Conservation (phyloP, 64 coral and sea anemone genomes). For the Porites lutea region DNA sequence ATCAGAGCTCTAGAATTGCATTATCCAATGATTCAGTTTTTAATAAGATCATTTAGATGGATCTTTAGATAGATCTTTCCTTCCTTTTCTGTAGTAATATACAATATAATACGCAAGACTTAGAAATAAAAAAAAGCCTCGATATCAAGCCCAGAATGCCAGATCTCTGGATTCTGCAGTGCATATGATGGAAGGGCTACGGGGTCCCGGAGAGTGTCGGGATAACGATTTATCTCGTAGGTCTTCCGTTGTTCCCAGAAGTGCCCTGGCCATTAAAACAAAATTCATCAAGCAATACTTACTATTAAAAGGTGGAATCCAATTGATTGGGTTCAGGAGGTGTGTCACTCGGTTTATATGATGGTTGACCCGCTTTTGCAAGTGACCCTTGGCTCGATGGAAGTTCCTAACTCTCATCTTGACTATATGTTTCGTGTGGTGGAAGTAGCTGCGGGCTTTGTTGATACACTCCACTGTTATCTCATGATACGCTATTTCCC, state of each 20-base stretch:
- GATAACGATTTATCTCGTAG: too few relatives aligned
- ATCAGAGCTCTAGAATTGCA: too few relatives aligned
- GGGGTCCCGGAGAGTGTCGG: too few relatives aligned
- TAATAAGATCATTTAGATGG: too few relatives aligned
- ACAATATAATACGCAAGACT: too few relatives aligned
- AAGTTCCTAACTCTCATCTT: slow-evolving; percentile 33
- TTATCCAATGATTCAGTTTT: too few relatives aligned
- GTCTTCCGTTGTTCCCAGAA: too few relatives aligned
- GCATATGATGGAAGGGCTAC: background rate
- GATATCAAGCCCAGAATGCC: too few relatives aligned
- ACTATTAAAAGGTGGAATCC: slow-evolving; percentile 99
- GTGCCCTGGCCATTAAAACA: too few relatives aligned
- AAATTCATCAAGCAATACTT: slow-evolving; percentile 30
- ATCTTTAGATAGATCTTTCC: too few relatives aligned
- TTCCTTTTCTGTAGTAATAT: background rate
- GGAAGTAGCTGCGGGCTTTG: slow-evolving; percentile 47
- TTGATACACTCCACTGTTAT: slow-evolving; percentile 45
- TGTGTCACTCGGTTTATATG: slow-evolving; percentile 40
- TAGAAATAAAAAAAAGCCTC: too few relatives aligned
- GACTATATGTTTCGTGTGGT: slow-evolving; percentile 59
- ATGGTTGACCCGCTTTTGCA: slow-evolving; percentile 60
- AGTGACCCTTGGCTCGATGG: slow-evolving; percentile 48
- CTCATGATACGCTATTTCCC: slow-evolving; percentile 63
- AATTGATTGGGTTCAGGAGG: slow-evolving; percentile 73
- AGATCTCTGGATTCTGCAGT: too few relatives aligned